phyloP scores from a whole-genome alignment of 2,797 vertebrate genomes.

The Brachyalestes nurse region DNA sequence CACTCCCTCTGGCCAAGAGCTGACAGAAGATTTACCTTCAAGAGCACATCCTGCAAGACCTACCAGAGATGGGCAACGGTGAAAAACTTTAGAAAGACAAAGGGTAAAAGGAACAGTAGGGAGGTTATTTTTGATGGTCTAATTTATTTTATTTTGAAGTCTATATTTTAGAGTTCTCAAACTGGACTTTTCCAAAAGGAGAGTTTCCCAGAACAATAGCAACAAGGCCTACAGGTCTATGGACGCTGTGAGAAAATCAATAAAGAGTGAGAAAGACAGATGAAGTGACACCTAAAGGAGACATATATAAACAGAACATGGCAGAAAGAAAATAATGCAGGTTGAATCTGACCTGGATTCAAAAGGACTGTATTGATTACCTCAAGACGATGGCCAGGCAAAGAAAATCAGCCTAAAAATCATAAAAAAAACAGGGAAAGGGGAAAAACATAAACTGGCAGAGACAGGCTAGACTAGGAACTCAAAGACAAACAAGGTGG shows the following conservation, averaged over 20 bases:
- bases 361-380: constrained; percentile 74
- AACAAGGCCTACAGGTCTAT: constrained; percentile 32
- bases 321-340: constrained; percentile 40
- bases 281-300: constrained; percentile 56
- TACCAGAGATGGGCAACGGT: constrained; percentile 28
- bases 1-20: constrained; percentile 75
- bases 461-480: background rate
- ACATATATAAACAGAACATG: constrained; percentile 57
- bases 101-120: constrained; percentile 17
- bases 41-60: constrained; percentile 69
- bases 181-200: constrained; percentile 30
- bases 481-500: constrained; percentile 27
- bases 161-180: constrained; percentile 52
- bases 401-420: constrained; percentile 23
- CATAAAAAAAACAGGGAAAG: constrained; percentile 56
- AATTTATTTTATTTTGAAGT: constrained; percentile 74
- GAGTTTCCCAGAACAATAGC: constrained; percentile 39
- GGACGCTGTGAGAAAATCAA: constrained; percentile 48
- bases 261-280: constrained; percentile 45
- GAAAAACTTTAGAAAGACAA: constrained; percentile 27
- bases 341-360: constrained; percentile 72
- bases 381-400: constrained; percentile 59
- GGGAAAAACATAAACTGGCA: constrained; percentile 5
- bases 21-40: constrained; percentile 82
- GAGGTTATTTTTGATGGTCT: constrained; percentile 63